phyloP scores from a whole-genome alignment of 2,797 vertebrate species.

The Melanotaenia pygmaea region DNA sequence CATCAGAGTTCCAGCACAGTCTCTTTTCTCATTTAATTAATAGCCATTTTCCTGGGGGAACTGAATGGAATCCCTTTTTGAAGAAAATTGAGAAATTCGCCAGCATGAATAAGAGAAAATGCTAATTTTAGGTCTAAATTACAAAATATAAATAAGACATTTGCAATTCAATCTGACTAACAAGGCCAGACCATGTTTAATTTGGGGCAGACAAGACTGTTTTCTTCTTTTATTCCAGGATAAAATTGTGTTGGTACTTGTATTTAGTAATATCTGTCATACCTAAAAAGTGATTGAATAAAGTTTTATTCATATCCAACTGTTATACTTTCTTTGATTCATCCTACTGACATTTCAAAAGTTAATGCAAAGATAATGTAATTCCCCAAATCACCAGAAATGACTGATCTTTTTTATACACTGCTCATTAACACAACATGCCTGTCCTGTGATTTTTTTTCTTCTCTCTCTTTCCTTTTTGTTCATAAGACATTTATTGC shows the following conservation, averaged over 20 bases:
- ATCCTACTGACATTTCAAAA: constrained; percentile 4
- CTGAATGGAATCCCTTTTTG: constrained; percentile 56
- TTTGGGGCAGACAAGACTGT: constrained; percentile 37
- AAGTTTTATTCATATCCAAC: constrained; percentile 1
- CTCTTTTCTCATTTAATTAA: constrained; percentile 73
- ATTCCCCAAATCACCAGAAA: not conserved
- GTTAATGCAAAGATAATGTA: not conserved
- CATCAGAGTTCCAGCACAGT: constrained; percentile 52
- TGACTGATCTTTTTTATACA: not conserved
- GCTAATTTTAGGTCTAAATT: constrained; percentile 72
- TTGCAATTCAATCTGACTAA: constrained; percentile 71
- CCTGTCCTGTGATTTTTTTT: not conserved
- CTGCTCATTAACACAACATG: not conserved
- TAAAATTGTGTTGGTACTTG: constrained; percentile 18
- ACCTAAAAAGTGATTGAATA: constrained; percentile 16
- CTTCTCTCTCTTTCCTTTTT: not conserved
- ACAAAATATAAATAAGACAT: constrained; percentile 75
- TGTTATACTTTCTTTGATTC: constrained; percentile 6
- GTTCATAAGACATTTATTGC: not conserved
- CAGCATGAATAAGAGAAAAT: constrained; percentile 67
- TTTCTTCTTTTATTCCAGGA: constrained; percentile 20
- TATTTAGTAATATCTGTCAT: constrained; percentile 25
- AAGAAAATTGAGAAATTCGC: constrained; percentile 60
- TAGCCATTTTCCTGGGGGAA: constrained; percentile 53
- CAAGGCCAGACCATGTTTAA: constrained; percentile 62